Evolutionary conservation across 1,140 invertebrate species (phyloP).

Genomic region (Orchesella cincta): DNA sequence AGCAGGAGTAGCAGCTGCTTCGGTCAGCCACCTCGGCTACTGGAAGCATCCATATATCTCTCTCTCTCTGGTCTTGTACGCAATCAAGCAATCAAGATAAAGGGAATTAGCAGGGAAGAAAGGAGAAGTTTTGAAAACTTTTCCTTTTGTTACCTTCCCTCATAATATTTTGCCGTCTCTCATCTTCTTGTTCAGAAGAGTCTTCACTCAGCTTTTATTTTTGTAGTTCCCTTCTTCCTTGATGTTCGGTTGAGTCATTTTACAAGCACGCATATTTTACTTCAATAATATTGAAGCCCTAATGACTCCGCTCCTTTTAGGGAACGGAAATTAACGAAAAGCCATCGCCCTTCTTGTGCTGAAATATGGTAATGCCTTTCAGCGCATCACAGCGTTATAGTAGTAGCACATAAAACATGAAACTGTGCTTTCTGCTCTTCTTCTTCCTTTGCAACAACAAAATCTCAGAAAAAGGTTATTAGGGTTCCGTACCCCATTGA

Average conservation of each 20-base stretch:
- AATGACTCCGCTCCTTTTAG: conserved; percentile 23
- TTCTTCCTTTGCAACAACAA: too few relatives aligned
- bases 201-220: too few relatives aligned
- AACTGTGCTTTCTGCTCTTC: too few relatives aligned
- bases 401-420: too few relatives aligned
- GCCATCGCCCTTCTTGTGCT: conserved; percentile 17
- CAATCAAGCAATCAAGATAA: conserved; percentile 3
- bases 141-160: not conserved
- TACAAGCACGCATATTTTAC: conserved; percentile 14
- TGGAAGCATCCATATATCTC: not conserved
- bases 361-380: conserved; percentile 11
- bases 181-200: too few relatives aligned
- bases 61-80: not conserved
- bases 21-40: not conserved
- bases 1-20: not conserved
- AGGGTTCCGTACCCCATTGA: not conserved
- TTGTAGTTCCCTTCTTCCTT: not conserved
- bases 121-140: not conserved
- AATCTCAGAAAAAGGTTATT: too few relatives aligned
- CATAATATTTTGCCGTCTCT: too few relatives aligned
- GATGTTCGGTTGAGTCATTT: conserved; percentile 3
- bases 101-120: not conserved
- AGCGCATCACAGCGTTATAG: too few relatives aligned
- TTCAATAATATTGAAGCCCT: conserved; percentile 24
- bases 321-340: conserved; percentile 25